Evolutionary conservation across 1,140 invertebrate species (phyloP).

Genomic region (Nephila pilipes): DNA sequence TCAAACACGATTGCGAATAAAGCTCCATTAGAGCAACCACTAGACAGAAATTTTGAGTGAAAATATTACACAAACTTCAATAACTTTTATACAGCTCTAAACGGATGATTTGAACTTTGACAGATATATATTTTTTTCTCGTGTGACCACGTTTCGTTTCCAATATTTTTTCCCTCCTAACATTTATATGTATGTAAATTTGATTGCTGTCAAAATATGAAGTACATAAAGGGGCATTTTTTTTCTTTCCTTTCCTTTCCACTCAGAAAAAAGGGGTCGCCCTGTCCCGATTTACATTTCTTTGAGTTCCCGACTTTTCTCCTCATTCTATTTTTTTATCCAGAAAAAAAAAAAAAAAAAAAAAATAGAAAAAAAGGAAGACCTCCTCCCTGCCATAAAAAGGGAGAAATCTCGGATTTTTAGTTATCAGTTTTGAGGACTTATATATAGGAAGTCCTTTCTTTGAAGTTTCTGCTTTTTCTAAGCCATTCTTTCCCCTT

Average conservation of each 20-base stretch:
- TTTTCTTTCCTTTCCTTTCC: neutral
- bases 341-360: neutral
- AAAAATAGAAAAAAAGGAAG: neutral
- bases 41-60: too few relatives aligned
- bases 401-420: conserved; percentile 34
- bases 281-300: conserved; percentile 58
- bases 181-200: conserved; percentile 22
- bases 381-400: neutral
- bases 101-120: conserved; percentile 15
- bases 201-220: conserved; percentile 65
- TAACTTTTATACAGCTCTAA: neutral
- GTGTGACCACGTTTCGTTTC: neutral
- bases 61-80: neutral
- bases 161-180: neutral
- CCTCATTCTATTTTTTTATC: neutral
- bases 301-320: conserved; percentile 44
- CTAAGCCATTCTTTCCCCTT: conserved; percentile 38
- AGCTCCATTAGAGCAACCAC: too few relatives aligned
- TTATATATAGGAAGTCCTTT: neutral
- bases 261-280: conserved; percentile 3
- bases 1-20: too few relatives aligned
- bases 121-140: neutral
- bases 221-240: conserved; percentile 7
- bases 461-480: conserved; percentile 33
- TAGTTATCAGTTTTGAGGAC: conserved; percentile 65